These are phyloP conservation scores for Tubulanus polymorphus DNA, from an alignment of 2,888 invertebrate genomes.

Conservation along the genomic window DNA sequence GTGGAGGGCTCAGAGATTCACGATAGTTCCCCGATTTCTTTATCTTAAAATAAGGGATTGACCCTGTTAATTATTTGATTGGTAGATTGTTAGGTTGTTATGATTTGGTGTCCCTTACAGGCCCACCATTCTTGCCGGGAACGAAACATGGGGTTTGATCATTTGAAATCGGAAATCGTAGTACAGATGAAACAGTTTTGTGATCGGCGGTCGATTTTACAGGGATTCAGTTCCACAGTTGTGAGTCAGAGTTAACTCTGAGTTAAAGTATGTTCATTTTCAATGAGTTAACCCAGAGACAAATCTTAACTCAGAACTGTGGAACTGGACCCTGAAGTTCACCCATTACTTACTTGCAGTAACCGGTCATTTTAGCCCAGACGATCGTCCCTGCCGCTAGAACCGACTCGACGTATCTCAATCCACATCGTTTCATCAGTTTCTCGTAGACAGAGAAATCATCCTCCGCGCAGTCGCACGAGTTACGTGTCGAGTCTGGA, in stretches of 20 bases:
- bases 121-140: background rate
- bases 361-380: slow-evolving; percentile 44
- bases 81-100: background rate
- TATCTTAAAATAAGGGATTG: background rate
- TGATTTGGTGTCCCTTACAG: background rate
- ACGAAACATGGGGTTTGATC: no score
- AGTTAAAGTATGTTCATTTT: no score
- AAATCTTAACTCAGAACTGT: no score
- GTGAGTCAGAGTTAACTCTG: no score
- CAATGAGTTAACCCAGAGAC: no score
- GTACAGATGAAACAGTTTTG: no score
- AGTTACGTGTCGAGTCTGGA: slow-evolving; percentile 25
- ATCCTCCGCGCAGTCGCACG: slow-evolving; percentile 36
- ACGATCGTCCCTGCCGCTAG: slow-evolving; percentile 35
- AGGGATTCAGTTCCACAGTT: no score
- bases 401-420: slow-evolving; percentile 34
- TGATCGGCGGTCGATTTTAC: no score
- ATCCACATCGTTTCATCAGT: slow-evolving; percentile 30
- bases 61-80: no score
- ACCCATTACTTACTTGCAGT: slow-evolving; percentile 31
- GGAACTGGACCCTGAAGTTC: background rate
- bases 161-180: no score
- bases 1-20: no score
- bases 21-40: background rate
- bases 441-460: slow-evolving; percentile 30